A percentile compares a stretch with the other conserved stretches of the same genome.
These are phyloP conservation scores for Meiosimyza decipiens DNA, from an alignment of 2,888 invertebrate genomes.

Conservation along the genomic window DNA sequence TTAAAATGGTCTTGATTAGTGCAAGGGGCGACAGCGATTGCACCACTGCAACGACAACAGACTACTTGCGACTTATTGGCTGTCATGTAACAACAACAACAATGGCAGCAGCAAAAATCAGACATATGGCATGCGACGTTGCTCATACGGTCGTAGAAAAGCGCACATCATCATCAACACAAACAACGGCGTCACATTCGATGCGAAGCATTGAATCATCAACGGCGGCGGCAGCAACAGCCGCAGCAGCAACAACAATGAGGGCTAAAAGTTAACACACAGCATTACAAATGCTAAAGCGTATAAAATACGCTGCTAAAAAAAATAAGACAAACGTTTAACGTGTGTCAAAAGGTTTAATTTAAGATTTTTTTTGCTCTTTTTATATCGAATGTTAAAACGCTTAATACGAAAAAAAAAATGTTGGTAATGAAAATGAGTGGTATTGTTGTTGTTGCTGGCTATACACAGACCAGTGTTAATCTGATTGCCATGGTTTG, in stretches of 20 bases:
- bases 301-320: neutral
- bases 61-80: conserved; percentile 20
- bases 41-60: neutral
- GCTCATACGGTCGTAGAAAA: neutral
- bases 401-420: conserved; percentile 22
- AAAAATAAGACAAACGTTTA: conserved; percentile 7
- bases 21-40: conserved; percentile 3
- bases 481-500: conserved; percentile 19
- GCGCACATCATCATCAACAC: neutral
- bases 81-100: conserved; percentile 7
- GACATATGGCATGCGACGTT: neutral
- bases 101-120: neutral
- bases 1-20: conserved; percentile 28
- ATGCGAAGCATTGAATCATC: neutral
- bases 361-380: neutral
- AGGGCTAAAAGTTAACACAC: neutral
- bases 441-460: conserved; percentile 1
- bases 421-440: conserved; percentile 27
- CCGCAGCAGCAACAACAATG: neutral
- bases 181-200: neutral
- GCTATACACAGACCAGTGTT: conserved; percentile 15
- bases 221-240: conserved; percentile 1
- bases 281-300: too few species aligned
- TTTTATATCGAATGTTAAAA: neutral
- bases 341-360: conserved; percentile 34